Base-by-base conservation (phyloP, 2,888 invertebrate genomes). In the Apoderus coryli region DNA sequence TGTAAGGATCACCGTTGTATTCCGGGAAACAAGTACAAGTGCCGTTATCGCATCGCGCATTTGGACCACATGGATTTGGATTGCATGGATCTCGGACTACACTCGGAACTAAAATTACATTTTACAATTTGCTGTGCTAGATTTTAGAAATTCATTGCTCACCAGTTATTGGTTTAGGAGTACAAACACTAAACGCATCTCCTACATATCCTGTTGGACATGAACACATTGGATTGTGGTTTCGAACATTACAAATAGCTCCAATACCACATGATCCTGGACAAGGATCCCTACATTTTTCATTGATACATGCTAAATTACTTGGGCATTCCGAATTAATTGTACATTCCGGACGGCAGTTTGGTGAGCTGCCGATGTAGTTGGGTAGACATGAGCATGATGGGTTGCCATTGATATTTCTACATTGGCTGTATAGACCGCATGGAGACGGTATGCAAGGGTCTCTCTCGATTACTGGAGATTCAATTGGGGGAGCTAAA, bases 201-300 rank as follows among this genome's bases (percentile, higher is more conserved):
- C 85, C 85, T 14, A 68, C 65, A 46, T 68, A 79, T 42, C 72
- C 74, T 14, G 69, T 64, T 2, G 72, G 56, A 48, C 85, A 85
- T 4, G 69, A 64, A 50, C 85, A 86, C 29, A 71, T 69, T 2
- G 84, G 80, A 34, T 65, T 73, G 46, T 84, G 80, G 49, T 74
- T 77, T 37, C 72, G 66, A 4, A 81, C 76, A 48, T 68, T 67
- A 47, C 86, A 88, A 25, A 70, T 58, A 2, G 86, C 77, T 41
- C 68, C 67, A 11, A 69, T 48, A 9, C 85, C 86, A 48, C 86
- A 85, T 4, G 76, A 76, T 7, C 81, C 81, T 5, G 76, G 76
- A 45, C 84, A 85, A n/a, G 82, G 82, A 54, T 84, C 80, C 40
- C 58, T 62, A 52, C 84, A 84, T 52, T 68, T 76, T 47, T 76